Base-by-base conservation (phyloP, 2,888 invertebrate genomes). In the Trissolcus brochymenae region DNA sequence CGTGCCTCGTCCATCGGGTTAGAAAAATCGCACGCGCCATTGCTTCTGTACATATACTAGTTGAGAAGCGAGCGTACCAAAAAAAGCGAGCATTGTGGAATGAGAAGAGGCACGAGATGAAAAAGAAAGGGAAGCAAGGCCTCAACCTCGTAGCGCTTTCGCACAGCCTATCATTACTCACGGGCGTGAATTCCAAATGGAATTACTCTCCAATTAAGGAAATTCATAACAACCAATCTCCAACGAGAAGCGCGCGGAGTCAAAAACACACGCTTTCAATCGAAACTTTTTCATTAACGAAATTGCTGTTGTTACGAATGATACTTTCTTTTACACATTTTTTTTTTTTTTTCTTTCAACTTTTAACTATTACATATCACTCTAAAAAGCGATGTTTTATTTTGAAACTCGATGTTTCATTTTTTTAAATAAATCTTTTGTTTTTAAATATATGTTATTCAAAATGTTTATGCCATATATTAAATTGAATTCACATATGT, bases 161-260 rank as follows among this genome's bases (percentile, higher is more conserved):
- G 65, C 65, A 35, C 68, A 73, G 51, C 70, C 72, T 72, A 76
- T 79, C 79, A 79, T 79, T 79, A 79, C 72, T 76, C 61, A 72
- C 71, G 72, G 56, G 75, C 78, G 75, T 68, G 78, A 78, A 78
- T 78, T 78, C 78, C 74, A 65, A 70, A 62, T 61, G 71, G 74
- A 78, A 78, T 64, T 64, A 75, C 75, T 74, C 35, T 35, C 71
- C 74, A 74, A 62, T 74, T 64, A 62, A 78, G 70, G 59, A 75
- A 74, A 78, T 78, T 78, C 78, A 75, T 75, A 72, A 68, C 55
- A 72, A 46, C 67, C 73, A 70, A 66, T 73, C 70, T 29, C 50
- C 16, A 25, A 40, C 21, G 35, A 60, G 55, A 72, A 35, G 62
- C 43, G 57, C 49, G 16, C n/a, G 2, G 19, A 59, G 56, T 70